A percentile compares a stretch with the other conserved stretches of the same genome.
Conservation (phyloP, 2,888 invertebrate genomes). For the Spilosoma lubricipeda region DNA sequence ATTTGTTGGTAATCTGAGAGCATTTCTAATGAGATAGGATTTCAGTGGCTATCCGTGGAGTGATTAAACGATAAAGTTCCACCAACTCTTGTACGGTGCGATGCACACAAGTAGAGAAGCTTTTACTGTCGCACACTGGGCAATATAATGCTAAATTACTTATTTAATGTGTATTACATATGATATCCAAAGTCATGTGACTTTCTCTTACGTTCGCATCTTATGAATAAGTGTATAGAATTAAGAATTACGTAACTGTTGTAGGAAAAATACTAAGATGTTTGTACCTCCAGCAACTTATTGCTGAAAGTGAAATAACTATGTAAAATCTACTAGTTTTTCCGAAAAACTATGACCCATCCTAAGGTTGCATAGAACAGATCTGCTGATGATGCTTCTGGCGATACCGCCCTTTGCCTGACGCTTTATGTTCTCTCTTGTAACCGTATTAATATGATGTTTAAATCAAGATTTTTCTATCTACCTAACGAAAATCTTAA, state of each 20-base stretch:
- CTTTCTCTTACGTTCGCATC: conserved; percentile 8
- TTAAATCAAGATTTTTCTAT: too few species aligned
- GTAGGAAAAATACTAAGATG: neutral
- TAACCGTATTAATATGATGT: too few species aligned
- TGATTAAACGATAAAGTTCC: conserved; percentile 44
- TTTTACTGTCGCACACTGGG: neutral
- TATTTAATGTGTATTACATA: neutral
- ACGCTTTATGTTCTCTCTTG: too few species aligned
- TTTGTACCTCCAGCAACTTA: neutral
- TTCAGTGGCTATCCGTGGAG: conserved; percentile 50
- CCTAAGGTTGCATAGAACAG: too few species aligned
- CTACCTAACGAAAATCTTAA: too few species aligned
- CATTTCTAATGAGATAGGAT: conserved; percentile 41
- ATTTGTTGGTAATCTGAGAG: conserved; percentile 39
- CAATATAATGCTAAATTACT: neutral
- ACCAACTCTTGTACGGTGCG: conserved; percentile 50
- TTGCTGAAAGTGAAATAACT: neutral
- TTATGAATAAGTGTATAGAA: neutral
- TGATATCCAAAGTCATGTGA: neutral
- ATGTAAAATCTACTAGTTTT: neutral
- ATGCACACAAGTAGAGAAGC: conserved; percentile 15
- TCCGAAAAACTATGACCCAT: too few species aligned
- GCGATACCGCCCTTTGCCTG: too few species aligned
- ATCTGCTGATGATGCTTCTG: too few species aligned
- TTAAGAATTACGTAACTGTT: neutral